phyloP scores from a whole-genome alignment of 2,113 vertebrate genomes.

The Cygnus atratus region DNA sequence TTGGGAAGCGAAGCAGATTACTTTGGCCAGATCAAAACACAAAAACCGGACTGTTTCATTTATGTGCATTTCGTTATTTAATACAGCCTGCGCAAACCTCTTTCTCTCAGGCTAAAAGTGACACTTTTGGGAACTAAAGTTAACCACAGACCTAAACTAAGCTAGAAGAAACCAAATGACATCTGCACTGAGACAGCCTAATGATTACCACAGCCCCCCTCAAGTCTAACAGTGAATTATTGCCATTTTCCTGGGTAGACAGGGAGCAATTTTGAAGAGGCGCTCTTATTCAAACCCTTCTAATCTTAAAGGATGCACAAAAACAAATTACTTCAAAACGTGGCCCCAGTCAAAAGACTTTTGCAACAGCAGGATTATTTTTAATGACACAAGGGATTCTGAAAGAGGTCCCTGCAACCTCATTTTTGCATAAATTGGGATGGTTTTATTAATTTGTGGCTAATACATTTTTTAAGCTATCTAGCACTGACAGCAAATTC shows the following conservation, averaged over 20 bases:
- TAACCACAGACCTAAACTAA: background rate
- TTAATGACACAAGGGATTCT: background rate
- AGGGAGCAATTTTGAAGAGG: background rate
- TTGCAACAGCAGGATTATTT: background rate
- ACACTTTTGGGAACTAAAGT: background rate
- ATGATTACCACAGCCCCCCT: background rate
- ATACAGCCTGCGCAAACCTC: background rate
- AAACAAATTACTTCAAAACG: background rate
- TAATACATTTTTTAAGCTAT: background rate
- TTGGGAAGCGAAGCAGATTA: slow-evolving; percentile 24
- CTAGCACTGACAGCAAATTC: background rate
- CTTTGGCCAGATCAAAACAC: background rate
- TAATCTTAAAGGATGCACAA: background rate
- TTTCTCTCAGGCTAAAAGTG: background rate
- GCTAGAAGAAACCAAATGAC: background rate
- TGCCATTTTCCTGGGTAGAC: background rate
- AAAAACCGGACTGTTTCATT: background rate
- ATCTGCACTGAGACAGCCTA: background rate
- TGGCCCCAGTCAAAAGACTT: background rate
- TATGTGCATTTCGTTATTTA: background rate
- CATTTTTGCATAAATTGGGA: background rate
- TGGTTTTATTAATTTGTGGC: background rate
- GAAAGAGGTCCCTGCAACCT: background rate
- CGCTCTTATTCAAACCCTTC: background rate
- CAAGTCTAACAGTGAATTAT: background rate